A percentile compares a stretch with the other conserved stretches of the same genome.
Evolutionary conservation across 2,888 invertebrate species (phyloP).

Genomic region (Idaea dimidiata): DNA sequence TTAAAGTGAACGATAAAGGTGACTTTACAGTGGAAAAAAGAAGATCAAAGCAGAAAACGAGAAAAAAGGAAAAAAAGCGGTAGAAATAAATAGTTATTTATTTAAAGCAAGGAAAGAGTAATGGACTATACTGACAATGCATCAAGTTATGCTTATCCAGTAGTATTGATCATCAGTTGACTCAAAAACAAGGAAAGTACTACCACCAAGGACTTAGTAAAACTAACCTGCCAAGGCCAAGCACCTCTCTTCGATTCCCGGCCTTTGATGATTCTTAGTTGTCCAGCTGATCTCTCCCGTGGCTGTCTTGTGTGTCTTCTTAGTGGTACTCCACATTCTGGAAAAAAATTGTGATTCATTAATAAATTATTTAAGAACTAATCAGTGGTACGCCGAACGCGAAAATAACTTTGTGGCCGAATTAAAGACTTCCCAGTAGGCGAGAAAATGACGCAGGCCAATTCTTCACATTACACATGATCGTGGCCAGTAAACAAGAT

Average conservation of each 20-base stretch:
- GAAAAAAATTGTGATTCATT: conserved; percentile 16
- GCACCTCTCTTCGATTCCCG: conserved; percentile 88
- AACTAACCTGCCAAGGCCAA: conserved; percentile 90
- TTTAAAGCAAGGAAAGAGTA: no score
- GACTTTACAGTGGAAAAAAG: no score
- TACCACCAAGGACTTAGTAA: background rate
- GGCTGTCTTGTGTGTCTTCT: conserved; percentile 83
- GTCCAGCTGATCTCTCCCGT: conserved; percentile 65
- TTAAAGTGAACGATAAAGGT: no score
- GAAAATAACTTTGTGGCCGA: no score
- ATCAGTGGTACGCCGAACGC: background rate
- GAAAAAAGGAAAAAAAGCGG: background rate
- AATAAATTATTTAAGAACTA: background rate
- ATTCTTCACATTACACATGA: no score
- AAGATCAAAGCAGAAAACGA: no score
- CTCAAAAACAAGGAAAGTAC: background rate
- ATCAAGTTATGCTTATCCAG: no score
- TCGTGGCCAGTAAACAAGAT: no score
- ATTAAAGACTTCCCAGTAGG: background rate
- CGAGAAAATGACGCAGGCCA: no score
- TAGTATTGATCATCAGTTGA: background rate
- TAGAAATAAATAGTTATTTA: background rate
- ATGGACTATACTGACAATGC: no score
- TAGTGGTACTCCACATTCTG: conserved; percentile 86
- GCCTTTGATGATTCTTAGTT: conserved; percentile 88